Evolutionary conservation across 2,113 vertebrate genomes (phyloP), one percentile per base, ranked within the genome.

Genomic region (Lamprotornis superbus): DNA sequence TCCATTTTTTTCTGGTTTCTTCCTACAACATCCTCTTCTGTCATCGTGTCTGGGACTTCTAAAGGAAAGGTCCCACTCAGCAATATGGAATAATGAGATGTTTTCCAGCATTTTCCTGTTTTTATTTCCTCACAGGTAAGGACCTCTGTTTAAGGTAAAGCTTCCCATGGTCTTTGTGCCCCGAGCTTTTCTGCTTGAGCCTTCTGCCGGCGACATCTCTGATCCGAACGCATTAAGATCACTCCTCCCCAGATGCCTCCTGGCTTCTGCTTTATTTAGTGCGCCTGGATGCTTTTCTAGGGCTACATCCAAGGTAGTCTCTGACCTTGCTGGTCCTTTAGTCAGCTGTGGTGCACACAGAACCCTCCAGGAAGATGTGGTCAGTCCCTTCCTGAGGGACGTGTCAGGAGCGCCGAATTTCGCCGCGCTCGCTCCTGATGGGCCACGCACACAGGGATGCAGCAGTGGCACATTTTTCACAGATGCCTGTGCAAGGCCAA

Each of bases 191-290:
- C 52, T 68, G 71, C 75, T 80, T 42, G 85, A 95, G 75, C 75
- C 87, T 94, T 95, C 90, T 93, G 90, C 85, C 60, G 47, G 82
- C 0, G 52, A 83, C 85, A 24, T 70, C 87, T 86, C 79, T 65
- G 59, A 83, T 96, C 95, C 28, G 59, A 95, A 91, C 22, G 73
- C 90, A 95, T 97, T 95, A 97, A 63, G 90, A 95, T 96, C 94
- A 93, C 82, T 77, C 63, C 78, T 83, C 87, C 90, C 71, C 64
- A 80, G 87, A 93, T 90, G 83, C 76, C 94, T 70, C 7, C 96
- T 59, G 91, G 80, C 68, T 94, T 95, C 93, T 95, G 63, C 25
- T 96, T 93, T 70, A 91, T 93, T 97, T 95, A 95, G 47, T 11
- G 15, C 6, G 68, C 94, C 82, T 95, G 94, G 93, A 31, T 95